Percentiles rank a stretch among this genome's conserved stretches.
Evolutionary conservation across 2,113 vertebrate genomes (phyloP).

Genomic region (Pollimyrus isidori): DNA sequence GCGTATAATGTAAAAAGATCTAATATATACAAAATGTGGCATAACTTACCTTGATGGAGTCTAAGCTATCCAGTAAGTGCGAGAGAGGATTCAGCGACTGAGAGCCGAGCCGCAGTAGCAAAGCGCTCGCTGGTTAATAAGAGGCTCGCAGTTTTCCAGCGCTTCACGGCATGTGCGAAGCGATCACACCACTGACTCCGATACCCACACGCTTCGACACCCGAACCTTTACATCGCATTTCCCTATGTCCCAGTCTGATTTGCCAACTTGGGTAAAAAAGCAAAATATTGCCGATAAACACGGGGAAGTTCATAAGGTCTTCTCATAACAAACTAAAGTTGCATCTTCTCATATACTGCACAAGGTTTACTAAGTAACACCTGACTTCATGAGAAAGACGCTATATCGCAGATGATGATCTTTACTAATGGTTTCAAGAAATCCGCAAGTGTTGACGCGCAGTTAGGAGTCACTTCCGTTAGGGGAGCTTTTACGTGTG

Average conservation of each 20-base stretch:
- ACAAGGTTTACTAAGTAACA: not conserved
- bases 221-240: not conserved
- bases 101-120: too few species aligned
- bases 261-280: not conserved
- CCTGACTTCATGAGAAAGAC: not conserved
- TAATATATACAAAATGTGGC: not conserved
- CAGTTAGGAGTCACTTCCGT: not conserved
- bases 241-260: not conserved
- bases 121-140: slow-evolving; percentile 3
- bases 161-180: not conserved
- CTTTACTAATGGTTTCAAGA: not conserved
- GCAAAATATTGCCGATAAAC: not conserved
- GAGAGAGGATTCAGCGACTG: not conserved
- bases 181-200: slow-evolving; percentile 11
- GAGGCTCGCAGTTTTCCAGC: not conserved
- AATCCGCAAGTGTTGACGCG: not conserved
- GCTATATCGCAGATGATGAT: not conserved
- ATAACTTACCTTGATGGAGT: not conserved
- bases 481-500: not conserved
- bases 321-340: not conserved
- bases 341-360: not conserved
- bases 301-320: not conserved
- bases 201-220: not conserved
- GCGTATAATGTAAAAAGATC: not conserved
- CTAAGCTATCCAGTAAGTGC: not conserved